Evolutionary conservation across 2,113 vertebrate species (phyloP).

Genomic region (Orycteropus afer): DNA sequence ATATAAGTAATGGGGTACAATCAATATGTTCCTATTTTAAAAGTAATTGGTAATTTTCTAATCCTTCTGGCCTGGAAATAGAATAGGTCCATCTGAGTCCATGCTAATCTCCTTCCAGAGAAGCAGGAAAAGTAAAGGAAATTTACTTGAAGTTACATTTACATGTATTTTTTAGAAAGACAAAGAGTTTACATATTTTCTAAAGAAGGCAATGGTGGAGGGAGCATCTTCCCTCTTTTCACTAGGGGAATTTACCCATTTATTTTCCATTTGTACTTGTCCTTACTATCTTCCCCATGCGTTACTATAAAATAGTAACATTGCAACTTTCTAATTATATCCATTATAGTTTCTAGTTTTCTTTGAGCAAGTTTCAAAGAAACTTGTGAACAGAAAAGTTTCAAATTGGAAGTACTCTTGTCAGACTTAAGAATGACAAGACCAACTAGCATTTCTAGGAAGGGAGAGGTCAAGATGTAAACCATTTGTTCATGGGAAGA

Average conservation of each 20-base stretch:
- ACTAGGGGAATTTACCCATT: not conserved
- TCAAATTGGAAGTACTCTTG: no score
- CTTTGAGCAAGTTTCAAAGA: no score
- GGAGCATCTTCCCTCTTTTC: not conserved
- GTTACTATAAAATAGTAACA: no score
- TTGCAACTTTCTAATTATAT: no score
- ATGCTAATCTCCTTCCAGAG: not conserved
- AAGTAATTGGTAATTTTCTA: not conserved
- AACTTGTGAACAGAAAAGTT: no score
- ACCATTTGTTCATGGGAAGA: no score
- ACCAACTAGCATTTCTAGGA: no score
- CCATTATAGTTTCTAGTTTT: no score
- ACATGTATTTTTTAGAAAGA: not conserved
- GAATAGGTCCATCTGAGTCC: not conserved
- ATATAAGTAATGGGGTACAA: not conserved
- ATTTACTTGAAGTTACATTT: not conserved
- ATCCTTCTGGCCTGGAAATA: not conserved
- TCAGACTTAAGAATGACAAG: no score
- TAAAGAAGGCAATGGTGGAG: not conserved
- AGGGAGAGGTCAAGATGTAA: no score
- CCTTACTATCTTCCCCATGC: not conserved
- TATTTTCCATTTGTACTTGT: not conserved
- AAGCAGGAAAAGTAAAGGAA: not conserved
- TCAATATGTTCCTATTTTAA: not conserved
- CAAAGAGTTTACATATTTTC: not conserved